Evolutionary conservation across 2,113 vertebrate species (phyloP), one percentile per base, ranked within the genome.

Genomic region (Lutjanus erythropterus): DNA sequence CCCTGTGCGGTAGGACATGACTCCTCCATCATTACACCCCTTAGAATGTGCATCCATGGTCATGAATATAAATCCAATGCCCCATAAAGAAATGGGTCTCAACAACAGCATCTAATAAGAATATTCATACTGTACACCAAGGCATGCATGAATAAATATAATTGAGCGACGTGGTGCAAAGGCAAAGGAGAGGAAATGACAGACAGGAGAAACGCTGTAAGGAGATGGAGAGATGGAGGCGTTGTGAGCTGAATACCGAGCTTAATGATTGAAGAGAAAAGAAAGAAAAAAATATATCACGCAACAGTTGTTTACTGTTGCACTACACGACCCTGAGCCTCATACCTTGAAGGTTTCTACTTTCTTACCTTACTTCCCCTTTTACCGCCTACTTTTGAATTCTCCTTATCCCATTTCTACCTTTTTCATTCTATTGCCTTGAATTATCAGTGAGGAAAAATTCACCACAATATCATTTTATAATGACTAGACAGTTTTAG

Each of bases 131-230:
- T 81, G 79, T 87, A 87, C 68, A 58, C 52, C 39, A 33, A 72
- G 87, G 44, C 69, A 74, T 78, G 87, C 80, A 74, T 84, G 86
- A 88, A 85, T 81, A 81, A 87, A 88, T 88, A 81, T 86, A 86
- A 85, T 68, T 79, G 75, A 84, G 72, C 35, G 41, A 75, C 44
- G 41, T 33, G 67, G 72, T 53, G 74, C 66, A 83, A 82, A 78
- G 50, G 67, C 76, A 82, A 61, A 69, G 65, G 71, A 75, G 61
- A 85, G 70, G 73, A 83, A 81, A 81, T 69, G 80, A 85, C 62
- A 85, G 75, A 81, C 62, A 64, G 67, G 75, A 74, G 70, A 71
- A 59, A 56, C 16, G 83, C 55, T 68, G 42, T 53, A 74, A 41
- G 50, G 65, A 62, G 62, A 75, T 21, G 42, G 61, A 55, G 67